These are phyloP conservation scores for Cremastinae sp. DNA, from an alignment of 2,888 invertebrate species.

Conservation along the genomic window DNA sequence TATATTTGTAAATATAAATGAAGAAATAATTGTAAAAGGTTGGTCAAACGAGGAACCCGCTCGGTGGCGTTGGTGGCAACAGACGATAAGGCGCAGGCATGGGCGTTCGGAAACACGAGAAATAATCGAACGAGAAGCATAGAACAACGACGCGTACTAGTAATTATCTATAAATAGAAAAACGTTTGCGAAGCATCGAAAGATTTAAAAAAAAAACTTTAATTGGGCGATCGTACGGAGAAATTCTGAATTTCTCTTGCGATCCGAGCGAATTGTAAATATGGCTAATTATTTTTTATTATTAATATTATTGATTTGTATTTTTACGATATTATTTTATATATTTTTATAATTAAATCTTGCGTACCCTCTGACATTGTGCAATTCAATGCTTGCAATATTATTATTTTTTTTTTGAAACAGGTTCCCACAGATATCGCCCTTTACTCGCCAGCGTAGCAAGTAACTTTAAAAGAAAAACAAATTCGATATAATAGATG, in stretches of 20 bases:
- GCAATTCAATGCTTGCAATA: conserved; percentile 59
- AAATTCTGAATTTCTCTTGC: conserved; percentile 54
- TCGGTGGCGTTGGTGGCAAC: conserved; percentile 48
- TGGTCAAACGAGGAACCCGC: conserved; percentile 27
- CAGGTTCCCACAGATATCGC: neutral
- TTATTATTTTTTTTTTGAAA: conserved; percentile 19
- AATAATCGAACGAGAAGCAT: neutral
- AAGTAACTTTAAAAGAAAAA: conserved; percentile 53
- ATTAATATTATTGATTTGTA: conserved; percentile 35
- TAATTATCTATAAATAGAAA: conserved; percentile 51
- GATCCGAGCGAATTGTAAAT: conserved; percentile 53
- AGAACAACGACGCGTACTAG: conserved; percentile 42
- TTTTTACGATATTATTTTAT: conserved; percentile 23
- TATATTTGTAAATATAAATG: conserved; percentile 24
- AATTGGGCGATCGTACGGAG: conserved; percentile 26
- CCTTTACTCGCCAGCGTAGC: conserved; percentile 52
- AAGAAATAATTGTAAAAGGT: conserved; percentile 58
- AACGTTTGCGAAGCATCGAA: conserved; percentile 31
- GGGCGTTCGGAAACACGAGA: conserved; percentile 30
- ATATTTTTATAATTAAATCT: conserved; percentile 27
- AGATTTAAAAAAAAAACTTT: too few relatives aligned
- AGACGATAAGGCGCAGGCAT: conserved; percentile 31
- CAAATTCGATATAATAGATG: conserved; percentile 76
- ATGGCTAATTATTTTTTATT: conserved; percentile 47
- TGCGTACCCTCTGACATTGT: conserved; percentile 39